A percentile compares a stretch with the other conserved stretches of the same genome.
Conservation (phyloP, 2,888 invertebrate genomes). For the Lithophane semibrunnea region DNA sequence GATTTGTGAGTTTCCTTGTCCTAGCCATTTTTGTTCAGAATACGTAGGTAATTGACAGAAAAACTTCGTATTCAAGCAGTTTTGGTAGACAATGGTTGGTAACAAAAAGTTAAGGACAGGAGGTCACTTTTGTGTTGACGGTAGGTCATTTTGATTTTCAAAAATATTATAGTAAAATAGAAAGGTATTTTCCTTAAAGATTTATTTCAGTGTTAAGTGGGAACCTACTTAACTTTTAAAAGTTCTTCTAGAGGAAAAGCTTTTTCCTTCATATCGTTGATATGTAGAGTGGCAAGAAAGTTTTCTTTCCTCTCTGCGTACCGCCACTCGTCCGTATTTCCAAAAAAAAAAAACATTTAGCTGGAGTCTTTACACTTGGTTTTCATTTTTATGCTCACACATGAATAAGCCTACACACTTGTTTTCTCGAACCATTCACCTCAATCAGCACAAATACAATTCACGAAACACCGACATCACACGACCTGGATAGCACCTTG, state of each 20-base stretch:
- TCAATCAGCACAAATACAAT: slow-evolving; percentile 61
- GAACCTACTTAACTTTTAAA: background rate
- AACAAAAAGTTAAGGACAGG: slow-evolving; percentile 32
- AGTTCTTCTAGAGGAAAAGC: background rate
- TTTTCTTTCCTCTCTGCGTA: background rate
- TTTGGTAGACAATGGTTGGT: slow-evolving; percentile 27
- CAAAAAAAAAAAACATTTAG: background rate
- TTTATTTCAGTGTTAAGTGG: background rate
- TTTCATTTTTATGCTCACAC: background rate
- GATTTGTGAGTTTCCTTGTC: slow-evolving; percentile 72
- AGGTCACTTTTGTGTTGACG: background rate
- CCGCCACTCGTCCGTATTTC: accelerated
- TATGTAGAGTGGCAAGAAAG: background rate
- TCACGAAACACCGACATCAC: slow-evolving; percentile 64
- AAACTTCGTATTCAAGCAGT: slow-evolving; percentile 42
- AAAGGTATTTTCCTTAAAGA: background rate
- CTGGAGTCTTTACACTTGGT: background rate
- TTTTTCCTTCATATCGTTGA: background rate
- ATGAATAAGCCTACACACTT: too few species aligned
- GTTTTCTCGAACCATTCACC: slow-evolving; percentile 27
- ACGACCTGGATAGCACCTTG: slow-evolving; percentile 71
- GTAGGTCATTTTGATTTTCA: too few species aligned
- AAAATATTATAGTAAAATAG: background rate
- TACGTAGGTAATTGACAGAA: slow-evolving; percentile 50
- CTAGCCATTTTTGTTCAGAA: slow-evolving; percentile 57